Evolutionary conservation across 1,140 invertebrate species (phyloP).

Genomic region (Drosophila tristis): DNA sequence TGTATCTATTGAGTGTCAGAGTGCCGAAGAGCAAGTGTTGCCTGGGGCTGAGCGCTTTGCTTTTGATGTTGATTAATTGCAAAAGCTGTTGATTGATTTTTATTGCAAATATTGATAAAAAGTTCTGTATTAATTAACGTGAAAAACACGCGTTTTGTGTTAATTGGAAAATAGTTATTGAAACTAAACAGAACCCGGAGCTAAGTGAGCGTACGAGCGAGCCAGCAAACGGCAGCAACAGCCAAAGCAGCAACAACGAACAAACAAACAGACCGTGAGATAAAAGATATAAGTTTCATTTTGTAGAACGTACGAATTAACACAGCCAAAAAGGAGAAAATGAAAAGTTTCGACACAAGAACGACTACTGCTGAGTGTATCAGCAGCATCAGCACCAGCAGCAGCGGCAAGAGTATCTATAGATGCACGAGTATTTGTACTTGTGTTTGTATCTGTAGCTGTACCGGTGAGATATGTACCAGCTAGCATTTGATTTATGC

Average conservation of each 20-base stretch:
- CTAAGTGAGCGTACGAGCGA: constrained; percentile 61
- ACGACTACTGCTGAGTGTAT: constrained; percentile 24
- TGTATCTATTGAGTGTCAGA: constrained; percentile 18
- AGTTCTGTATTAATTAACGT: constrained; percentile 82
- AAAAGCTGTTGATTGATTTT: constrained; percentile 81
- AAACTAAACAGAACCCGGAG: constrained; percentile 74
- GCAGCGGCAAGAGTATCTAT: background rate
- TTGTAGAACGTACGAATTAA: constrained; percentile 78
- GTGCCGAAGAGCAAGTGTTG: constrained; percentile 6
- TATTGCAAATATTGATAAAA: constrained; percentile 84
- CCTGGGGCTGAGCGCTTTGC: constrained; percentile 44
- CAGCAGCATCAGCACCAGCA: too few species aligned
- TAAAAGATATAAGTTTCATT: constrained; percentile 77
- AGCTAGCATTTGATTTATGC: constrained; percentile 77
- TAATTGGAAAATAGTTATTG: constrained; percentile 82
- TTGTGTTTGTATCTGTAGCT: constrained; percentile 16
- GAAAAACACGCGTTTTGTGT: constrained; percentile 81
- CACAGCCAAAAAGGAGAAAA: constrained; percentile 56
- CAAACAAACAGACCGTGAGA: constrained; percentile 79
- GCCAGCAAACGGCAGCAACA: constrained; percentile 62
- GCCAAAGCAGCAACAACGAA: constrained; percentile 56
- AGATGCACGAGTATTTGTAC: constrained; percentile 15
- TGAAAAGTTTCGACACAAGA: constrained; percentile 61
- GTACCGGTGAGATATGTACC: constrained; percentile 49
- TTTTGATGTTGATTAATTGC: constrained; percentile 83